phyloP scores from a whole-genome alignment of 2,888 invertebrate genomes.

The Polylopha cassiicola region DNA sequence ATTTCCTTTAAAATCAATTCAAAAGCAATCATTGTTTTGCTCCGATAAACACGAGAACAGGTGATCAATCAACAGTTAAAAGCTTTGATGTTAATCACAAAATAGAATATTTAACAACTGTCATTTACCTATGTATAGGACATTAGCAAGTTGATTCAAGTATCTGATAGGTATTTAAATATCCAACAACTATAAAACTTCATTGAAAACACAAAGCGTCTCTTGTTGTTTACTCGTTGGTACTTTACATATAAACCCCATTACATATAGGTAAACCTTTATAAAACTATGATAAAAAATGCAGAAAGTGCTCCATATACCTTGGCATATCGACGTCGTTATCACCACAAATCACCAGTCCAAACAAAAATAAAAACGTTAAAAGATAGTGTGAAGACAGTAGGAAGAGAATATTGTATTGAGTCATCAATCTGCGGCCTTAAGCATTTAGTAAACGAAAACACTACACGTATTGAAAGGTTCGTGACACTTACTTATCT shows the following conservation, averaged over 20 bases:
- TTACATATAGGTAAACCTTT: conserved; percentile 5
- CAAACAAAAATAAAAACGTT: conserved; percentile 31
- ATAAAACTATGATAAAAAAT: conserved; percentile 23
- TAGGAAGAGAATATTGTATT: conserved; percentile 61
- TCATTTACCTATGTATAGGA: conserved; percentile 37
- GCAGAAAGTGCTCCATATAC: conserved; percentile 26
- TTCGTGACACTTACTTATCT: conserved; percentile 32
- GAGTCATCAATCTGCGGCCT: conserved; percentile 70
- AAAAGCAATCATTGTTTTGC: conserved; percentile 25
- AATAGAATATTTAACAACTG: conserved; percentile 62
- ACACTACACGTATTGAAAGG: conserved; percentile 60
- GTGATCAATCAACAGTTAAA: conserved; percentile 62
- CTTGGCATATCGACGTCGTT: conserved; percentile 29
- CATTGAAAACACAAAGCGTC: no score
- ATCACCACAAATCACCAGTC: conserved; percentile 30
- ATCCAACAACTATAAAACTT: not conserved
- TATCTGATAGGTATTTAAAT: no score
- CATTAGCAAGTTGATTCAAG: no score
- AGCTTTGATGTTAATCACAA: conserved; percentile 55
- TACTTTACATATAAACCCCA: no score
- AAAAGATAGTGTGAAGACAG: conserved; percentile 48
- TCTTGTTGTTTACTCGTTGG: no score
- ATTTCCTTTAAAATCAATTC: conserved; percentile 11
- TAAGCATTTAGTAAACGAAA: conserved; percentile 60
- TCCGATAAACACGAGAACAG: conserved; percentile 38